Percentiles rank a stretch among this genome's conserved stretches.
phyloP scores from a whole-genome alignment of 2,888 invertebrate genomes.

The Apomyelois bistriatella region DNA sequence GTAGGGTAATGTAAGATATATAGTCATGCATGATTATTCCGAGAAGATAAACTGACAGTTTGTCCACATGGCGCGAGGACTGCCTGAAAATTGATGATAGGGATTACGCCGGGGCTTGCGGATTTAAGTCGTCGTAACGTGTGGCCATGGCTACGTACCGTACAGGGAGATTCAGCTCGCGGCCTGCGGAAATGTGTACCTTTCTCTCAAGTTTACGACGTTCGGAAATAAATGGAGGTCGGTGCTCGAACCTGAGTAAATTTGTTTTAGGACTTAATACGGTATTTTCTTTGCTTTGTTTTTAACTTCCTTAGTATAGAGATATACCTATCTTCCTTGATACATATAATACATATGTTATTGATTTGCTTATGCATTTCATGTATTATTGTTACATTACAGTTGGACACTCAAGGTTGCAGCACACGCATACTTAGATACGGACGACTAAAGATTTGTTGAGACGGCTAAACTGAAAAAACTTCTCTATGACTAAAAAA shows the following conservation, averaged over 20 bases:
- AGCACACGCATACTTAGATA: too few relatives aligned
- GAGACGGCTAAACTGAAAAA: too few relatives aligned
- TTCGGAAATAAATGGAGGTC: background rate
- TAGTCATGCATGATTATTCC: slow-evolving; percentile 39
- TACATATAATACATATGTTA: background rate
- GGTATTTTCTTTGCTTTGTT: background rate
- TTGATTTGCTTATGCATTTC: background rate
- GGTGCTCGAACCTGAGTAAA: background rate
- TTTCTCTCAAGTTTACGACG: slow-evolving; percentile 1
- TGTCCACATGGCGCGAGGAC: slow-evolving; percentile 31
- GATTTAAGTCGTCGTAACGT: slow-evolving; percentile 21
- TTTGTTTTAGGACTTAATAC: background rate
- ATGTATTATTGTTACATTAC: too few relatives aligned
- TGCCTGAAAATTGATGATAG: slow-evolving; percentile 37
- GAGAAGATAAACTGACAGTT: slow-evolving; percentile 34
- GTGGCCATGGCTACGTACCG: slow-evolving; percentile 18
- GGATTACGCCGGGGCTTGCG: slow-evolving; percentile 24
- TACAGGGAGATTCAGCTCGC: slow-evolving; percentile 14
- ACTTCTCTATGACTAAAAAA: too few relatives aligned
- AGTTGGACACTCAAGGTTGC: too few relatives aligned
- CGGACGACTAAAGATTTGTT: too few relatives aligned
- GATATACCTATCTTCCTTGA: too few relatives aligned
- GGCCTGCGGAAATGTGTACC: slow-evolving; percentile 6
- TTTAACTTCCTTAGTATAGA: background rate
- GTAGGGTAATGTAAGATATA: slow-evolving; percentile 32